Evolutionary conservation across 2,888 invertebrate genomes (phyloP), one percentile per base, ranked within the genome.

Genomic region (Stomorhina lunata): DNA sequence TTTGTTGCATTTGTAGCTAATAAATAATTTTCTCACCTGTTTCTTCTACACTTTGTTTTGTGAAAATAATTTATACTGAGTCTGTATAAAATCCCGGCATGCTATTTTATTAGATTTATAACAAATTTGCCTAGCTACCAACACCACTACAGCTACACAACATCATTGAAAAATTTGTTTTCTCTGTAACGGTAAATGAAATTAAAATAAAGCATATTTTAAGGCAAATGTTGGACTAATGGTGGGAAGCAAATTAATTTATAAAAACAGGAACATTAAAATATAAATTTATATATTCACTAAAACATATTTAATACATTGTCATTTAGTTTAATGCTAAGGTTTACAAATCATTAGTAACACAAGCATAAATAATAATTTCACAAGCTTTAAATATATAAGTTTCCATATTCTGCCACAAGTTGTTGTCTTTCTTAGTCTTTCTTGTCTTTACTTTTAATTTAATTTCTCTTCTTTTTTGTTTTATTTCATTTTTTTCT

Each of bases 321-420:
- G 79, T 79, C 72, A 77, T 80, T 81, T 81, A 81, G 77, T 81
- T 83, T 81, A 83, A 84, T 83, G 80, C 77, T 12, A 65, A 50
- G 82, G 73, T 78, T 80, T 84, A 82, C 82, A 84, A 78, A 83
- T 80, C 82, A 84, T 84, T 84, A 76, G 78, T 15, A 71, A 63
- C 78, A 71, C 68, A 80, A 79, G 75, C 78, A 83, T 83, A 84
- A 82, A 84, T 84, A 82, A 80, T 82, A 73, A 83, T 78, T 71
- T 78, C 65, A 15, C 22, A 37, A 45, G 65, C 63, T 71, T 34
- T 63, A 65, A 53, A 71, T 40, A 71, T 22, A 57, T 65, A 29
- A 63, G 50, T 50, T 68, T 50, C n/a, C 10, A 37, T 50, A n/a
- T 29, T 53, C 6, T 27, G 4, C n/a, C n/a, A n/a, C n/a, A n/a